These are phyloP conservation scores for Engystomops pustulosus DNA, from an alignment of 2,113 vertebrate genomes.

Conservation along the genomic window DNA sequence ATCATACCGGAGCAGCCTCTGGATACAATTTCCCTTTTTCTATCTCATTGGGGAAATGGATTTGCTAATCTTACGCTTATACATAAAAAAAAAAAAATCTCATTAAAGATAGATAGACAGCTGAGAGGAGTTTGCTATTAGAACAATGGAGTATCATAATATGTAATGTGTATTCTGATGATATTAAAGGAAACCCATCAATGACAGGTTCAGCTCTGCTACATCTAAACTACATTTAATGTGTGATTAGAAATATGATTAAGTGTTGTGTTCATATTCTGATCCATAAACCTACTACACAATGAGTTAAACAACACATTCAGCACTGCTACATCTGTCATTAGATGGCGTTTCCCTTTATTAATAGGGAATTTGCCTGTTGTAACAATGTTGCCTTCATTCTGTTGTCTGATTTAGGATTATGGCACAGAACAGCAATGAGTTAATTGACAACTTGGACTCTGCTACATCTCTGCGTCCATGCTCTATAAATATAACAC, in stretches of 20 bases:
- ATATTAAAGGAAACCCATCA: no score
- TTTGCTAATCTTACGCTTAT: background rate
- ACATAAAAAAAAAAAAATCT: background rate
- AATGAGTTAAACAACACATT: background rate
- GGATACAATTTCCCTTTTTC: conserved; percentile 5
- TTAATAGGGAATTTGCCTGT: background rate
- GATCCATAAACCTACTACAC: background rate
- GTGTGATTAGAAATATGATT: no score
- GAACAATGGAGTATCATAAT: no score
- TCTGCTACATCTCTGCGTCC: background rate
- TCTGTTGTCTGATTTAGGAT: background rate
- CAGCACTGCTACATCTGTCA: background rate
- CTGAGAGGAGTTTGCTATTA: background rate
- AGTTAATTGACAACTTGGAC: background rate
- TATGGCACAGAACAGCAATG: background rate
- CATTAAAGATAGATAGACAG: background rate
- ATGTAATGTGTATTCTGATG: no score
- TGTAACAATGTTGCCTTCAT: background rate
- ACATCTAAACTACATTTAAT: no score
- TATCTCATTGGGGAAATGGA: conserved; percentile 3
- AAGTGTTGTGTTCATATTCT: background rate
- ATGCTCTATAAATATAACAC: no score
- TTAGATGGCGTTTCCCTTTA: background rate
- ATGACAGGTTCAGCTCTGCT: no score
- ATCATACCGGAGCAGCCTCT: background rate